These are phyloP conservation scores for Malurus alboscapulatus DNA, from an alignment of 2,113 vertebrate genomes.

Conservation along the genomic window DNA sequence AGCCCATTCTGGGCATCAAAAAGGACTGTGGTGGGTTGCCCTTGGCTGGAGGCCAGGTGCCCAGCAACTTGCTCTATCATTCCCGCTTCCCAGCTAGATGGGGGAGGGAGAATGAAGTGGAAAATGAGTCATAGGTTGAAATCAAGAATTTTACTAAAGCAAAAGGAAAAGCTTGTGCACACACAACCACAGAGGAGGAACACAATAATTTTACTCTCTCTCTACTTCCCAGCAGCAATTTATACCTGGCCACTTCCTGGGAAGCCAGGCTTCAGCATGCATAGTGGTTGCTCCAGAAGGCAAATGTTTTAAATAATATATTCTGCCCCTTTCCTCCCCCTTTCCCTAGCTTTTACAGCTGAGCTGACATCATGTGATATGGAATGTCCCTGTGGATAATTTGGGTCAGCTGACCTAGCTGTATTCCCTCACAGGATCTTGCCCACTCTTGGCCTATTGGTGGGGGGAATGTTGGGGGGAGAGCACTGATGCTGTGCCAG, in stretches of 20 bases:
- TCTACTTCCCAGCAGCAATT: not conserved
- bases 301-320: not conserved
- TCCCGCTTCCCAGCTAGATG: not conserved
- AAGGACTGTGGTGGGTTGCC: not conserved
- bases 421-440: too few species aligned
- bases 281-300: not conserved
- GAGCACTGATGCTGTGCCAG: not conserved
- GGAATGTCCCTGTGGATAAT: not conserved
- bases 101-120: not conserved
- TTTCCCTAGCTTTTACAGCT: not conserved
- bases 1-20: not conserved
- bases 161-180: not conserved
- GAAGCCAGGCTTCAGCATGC: not conserved
- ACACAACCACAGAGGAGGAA: not conserved
- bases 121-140: not conserved
- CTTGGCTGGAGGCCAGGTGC: not conserved
- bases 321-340: not conserved
- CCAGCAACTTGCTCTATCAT: not conserved
- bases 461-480: fast-evolving
- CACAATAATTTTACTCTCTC: not conserved
- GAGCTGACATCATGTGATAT: not conserved
- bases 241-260: not conserved
- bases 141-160: not conserved
- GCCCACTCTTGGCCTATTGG: not conserved
- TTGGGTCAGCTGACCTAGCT: not conserved